phyloP scores from a whole-genome alignment of 2,888 invertebrate species.

The Acleris cristana region DNA sequence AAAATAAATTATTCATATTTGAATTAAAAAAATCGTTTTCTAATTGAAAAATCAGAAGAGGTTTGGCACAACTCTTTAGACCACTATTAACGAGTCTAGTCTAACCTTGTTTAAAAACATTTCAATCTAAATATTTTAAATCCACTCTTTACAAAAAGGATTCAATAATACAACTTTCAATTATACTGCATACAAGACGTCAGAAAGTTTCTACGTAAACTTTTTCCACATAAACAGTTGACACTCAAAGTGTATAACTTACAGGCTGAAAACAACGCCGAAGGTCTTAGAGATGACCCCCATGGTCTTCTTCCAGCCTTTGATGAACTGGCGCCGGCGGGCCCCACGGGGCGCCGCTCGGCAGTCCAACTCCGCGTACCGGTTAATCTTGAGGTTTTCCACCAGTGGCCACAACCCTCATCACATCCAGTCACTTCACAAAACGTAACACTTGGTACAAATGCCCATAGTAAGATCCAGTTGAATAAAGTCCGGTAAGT shows the following conservation, averaged over 20 bases:
- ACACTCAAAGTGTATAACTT: constrained; percentile 69
- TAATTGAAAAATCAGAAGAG: too few relatives aligned
- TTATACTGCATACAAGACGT: too few relatives aligned
- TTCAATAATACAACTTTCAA: too few relatives aligned
- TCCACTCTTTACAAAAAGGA: too few relatives aligned
- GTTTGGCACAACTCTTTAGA: too few relatives aligned
- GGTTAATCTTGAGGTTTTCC: constrained; percentile 75
- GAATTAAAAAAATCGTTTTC: too few relatives aligned
- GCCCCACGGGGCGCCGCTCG: constrained; percentile 76
- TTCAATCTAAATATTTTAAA: too few relatives aligned
- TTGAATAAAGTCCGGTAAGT: background rate
- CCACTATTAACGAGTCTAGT: too few relatives aligned
- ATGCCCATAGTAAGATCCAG: background rate
- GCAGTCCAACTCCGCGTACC: constrained; percentile 73
- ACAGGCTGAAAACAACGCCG: constrained; percentile 92
- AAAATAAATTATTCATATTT: too few relatives aligned
- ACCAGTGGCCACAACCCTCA: constrained; percentile 55
- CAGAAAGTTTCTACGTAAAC: too few relatives aligned
- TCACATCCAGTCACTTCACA: constrained; percentile 67
- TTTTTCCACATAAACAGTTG: too few relatives aligned
- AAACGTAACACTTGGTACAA: constrained; percentile 43
- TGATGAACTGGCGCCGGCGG: constrained; percentile 80
- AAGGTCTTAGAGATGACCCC: constrained; percentile 91
- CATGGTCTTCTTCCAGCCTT: constrained; percentile 85
- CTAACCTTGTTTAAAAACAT: too few relatives aligned